phyloP scores from a whole-genome alignment of 2,797 vertebrate species.

The Ceryle rudis region DNA sequence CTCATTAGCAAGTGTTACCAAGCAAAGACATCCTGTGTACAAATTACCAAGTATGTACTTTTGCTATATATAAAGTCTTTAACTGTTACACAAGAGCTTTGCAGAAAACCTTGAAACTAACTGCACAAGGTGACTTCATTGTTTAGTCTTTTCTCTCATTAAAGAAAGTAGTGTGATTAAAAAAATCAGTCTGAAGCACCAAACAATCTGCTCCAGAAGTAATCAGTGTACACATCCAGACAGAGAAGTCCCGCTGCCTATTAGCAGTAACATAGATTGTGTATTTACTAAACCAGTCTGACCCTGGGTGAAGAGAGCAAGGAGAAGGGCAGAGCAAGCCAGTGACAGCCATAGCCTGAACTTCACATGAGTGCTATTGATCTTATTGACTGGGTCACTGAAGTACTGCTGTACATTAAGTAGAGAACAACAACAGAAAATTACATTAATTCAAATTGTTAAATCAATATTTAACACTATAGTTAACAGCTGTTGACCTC shows the following conservation, averaged over 20 bases:
- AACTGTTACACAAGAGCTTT: not conserved
- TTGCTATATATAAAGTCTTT: not conserved
- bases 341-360: not conserved
- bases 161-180: rapidly evolving
- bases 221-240: not conserved
- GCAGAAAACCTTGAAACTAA: not conserved
- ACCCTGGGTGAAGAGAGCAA: not conserved
- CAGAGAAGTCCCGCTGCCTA: not conserved
- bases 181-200: not conserved
- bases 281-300: not conserved
- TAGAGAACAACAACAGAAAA: constrained; percentile 69
- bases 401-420: constrained; percentile 69
- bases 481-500: constrained; percentile 72
- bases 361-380: constrained; percentile 59
- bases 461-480: constrained; percentile 79
- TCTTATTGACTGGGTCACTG: constrained; percentile 67
- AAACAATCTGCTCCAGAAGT: not conserved
- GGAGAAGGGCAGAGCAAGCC: not conserved
- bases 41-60: not conserved
- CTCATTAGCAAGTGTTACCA: not conserved
- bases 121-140: not conserved
- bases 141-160: not conserved
- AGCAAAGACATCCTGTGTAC: not conserved
- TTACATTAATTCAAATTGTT: constrained; percentile 75
- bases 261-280: not conserved